A percentile compares a stretch with the other conserved stretches of the same genome.
These are phyloP conservation scores for Heliconius charithonia DNA, from an alignment of 2,888 invertebrate genomes.

Conservation along the genomic window DNA sequence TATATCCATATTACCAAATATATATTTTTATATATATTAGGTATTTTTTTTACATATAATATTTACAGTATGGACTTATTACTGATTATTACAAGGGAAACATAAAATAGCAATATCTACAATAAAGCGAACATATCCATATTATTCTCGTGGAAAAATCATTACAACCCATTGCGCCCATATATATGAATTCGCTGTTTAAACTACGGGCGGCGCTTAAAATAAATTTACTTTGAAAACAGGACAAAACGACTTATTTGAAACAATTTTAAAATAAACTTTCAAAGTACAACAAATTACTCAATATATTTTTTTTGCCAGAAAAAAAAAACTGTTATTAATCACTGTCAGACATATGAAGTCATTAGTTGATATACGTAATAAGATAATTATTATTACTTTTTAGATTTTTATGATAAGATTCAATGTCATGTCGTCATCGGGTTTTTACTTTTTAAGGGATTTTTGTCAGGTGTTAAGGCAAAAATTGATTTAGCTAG, in stretches of 20 bases:
- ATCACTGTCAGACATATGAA: constrained; percentile 9
- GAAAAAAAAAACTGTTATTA: neutral
- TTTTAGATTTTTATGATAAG: constrained; percentile 14
- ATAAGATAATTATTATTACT: constrained; percentile 6
- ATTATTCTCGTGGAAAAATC: constrained; percentile 60
- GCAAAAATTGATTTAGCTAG: no score
- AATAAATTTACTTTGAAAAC: constrained; percentile 72
- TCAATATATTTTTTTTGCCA: neutral
- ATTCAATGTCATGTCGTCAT: constrained; percentile 5
- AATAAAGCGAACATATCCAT: constrained; percentile 56
- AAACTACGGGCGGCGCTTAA: constrained; percentile 68
- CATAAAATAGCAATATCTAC: neutral
- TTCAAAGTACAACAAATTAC: neutral
- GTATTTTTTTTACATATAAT: no score
- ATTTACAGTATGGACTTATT: neutral
- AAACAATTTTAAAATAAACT: constrained; percentile 23
- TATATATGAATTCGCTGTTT: constrained; percentile 72
- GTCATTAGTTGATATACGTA: constrained; percentile 5
- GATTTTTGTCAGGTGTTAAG: neutral
- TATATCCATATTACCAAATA: no score
- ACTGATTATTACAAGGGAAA: neutral
- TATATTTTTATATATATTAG: no score
- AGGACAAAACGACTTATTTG: constrained; percentile 51
- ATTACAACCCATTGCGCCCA: constrained; percentile 73
- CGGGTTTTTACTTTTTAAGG: neutral